Evolutionary conservation across 1,140 invertebrate genomes (phyloP).

Genomic region (Hyles vespertilio): DNA sequence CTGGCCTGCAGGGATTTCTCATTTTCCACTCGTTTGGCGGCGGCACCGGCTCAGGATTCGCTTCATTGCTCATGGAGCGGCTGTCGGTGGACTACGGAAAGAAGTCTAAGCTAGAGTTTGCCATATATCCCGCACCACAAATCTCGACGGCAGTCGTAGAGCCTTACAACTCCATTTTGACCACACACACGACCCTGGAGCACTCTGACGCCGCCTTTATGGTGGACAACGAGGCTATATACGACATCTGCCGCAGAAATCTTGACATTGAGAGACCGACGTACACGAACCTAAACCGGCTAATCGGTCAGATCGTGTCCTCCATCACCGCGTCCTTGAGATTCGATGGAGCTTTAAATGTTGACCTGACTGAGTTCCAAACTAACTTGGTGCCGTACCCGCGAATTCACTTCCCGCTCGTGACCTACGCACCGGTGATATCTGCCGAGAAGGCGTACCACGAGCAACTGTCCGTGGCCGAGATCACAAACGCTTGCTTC

Average conservation of each 20-base stretch:
- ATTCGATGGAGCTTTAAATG: constrained; percentile 85
- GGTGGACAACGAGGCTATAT: constrained; percentile 88
- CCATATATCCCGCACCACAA: constrained; percentile 93
- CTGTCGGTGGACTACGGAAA: constrained; percentile 93
- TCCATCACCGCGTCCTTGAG: constrained; percentile 84
- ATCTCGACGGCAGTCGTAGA: constrained; percentile 93
- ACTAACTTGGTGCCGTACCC: constrained; percentile 91
- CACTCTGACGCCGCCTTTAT: constrained; percentile 93
- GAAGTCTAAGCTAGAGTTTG: constrained; percentile 92
- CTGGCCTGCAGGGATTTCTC: constrained; percentile 90
- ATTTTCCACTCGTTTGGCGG: constrained; percentile 94
- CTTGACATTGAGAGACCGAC: constrained; percentile 91
- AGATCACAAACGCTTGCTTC: constrained; percentile 93
- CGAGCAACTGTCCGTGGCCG: constrained; percentile 86
- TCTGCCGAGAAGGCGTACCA: constrained; percentile 91
- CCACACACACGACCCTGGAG: constrained; percentile 88
- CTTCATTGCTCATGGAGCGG: constrained; percentile 91
- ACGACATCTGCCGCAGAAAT: constrained; percentile 92
- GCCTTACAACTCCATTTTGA: constrained; percentile 92
- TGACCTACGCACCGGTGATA: constrained; percentile 91
- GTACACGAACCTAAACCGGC: constrained; percentile 85
- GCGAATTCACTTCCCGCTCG: constrained; percentile 88
- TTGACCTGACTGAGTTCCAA: constrained; percentile 93
- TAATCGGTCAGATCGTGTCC: constrained; percentile 91
- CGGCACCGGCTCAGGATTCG: constrained; percentile 92